These are phyloP conservation scores for Pomacea maculata DNA, from an alignment of 1,140 invertebrate genomes.

Conservation along the genomic window DNA sequence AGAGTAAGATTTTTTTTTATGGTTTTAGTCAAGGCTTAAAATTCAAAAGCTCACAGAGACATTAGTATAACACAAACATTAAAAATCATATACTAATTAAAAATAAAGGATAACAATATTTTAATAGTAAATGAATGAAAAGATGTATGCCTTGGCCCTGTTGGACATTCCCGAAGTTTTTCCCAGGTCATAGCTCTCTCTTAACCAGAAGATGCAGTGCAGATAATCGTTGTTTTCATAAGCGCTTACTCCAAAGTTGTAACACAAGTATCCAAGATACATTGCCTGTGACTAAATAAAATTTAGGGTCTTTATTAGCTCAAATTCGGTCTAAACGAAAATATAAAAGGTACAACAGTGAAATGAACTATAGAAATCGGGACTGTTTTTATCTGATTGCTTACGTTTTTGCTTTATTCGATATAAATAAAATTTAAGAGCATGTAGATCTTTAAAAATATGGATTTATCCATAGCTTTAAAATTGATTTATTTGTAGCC, in stretches of 20 bases:
- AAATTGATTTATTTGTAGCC: too few relatives aligned
- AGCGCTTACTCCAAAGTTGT: constrained; percentile 58
- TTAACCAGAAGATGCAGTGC: constrained; percentile 45
- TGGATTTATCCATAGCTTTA: too few relatives aligned
- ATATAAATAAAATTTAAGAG: too few relatives aligned
- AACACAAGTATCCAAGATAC: constrained; percentile 50
- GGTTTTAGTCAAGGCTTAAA: neutral
- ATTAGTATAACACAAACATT: neutral
- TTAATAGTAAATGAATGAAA: neutral
- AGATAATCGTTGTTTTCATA: constrained; percentile 44
- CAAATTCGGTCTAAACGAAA: too few relatives aligned
- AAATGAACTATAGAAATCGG: too few relatives aligned
- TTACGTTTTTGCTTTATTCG: too few relatives aligned
- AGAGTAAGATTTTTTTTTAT: neutral
- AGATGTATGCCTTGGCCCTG: constrained; percentile 44
- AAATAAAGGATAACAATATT: constrained; percentile 5
- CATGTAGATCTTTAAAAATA: too few relatives aligned
- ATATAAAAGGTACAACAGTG: too few relatives aligned
- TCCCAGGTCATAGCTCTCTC: constrained; percentile 55
- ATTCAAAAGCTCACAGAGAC: neutral
- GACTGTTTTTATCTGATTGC: too few relatives aligned
- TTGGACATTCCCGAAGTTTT: constrained; percentile 38
- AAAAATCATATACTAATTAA: neutral
- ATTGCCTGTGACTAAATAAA: constrained; percentile 27
- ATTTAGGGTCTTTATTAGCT: too few relatives aligned